Conservation (phyloP, 2,797 vertebrate species). For the Crax fasciolata region DNA sequence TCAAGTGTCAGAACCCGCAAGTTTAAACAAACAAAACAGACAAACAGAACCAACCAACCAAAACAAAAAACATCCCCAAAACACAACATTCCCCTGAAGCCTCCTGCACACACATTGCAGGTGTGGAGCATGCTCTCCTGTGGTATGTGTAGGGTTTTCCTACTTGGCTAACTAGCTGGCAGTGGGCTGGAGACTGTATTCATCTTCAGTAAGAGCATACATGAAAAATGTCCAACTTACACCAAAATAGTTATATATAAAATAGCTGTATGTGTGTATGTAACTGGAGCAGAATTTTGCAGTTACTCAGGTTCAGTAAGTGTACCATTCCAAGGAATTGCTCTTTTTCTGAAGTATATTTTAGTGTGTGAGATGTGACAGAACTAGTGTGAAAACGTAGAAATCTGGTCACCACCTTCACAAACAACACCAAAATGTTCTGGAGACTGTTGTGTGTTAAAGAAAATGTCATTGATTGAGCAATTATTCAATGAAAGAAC, state of each 20-base stretch:
- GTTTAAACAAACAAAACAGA: background rate
- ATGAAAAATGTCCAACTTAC: background rate
- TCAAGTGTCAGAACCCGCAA: background rate
- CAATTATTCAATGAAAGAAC: background rate
- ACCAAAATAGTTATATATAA: background rate
- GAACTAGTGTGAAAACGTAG: background rate
- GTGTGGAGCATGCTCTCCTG: accelerated
- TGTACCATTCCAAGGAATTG: background rate
- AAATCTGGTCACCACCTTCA: background rate
- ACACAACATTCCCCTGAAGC: background rate
- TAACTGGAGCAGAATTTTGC: background rate
- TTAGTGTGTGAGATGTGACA: background rate
- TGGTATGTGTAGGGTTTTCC: background rate
- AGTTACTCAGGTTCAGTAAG: background rate
- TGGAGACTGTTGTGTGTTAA: background rate
- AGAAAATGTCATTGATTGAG: background rate
- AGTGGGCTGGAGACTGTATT: accelerated
- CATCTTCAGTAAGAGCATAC: background rate
- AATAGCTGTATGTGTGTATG: background rate
- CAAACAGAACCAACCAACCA: background rate
- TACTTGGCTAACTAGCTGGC: background rate
- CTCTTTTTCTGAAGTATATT: background rate
- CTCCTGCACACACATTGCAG: background rate
- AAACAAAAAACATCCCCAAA: background rate
- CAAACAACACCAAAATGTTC: background rate